Base-by-base conservation (phyloP, 2,888 invertebrate species). In the Lasiommata megera region DNA sequence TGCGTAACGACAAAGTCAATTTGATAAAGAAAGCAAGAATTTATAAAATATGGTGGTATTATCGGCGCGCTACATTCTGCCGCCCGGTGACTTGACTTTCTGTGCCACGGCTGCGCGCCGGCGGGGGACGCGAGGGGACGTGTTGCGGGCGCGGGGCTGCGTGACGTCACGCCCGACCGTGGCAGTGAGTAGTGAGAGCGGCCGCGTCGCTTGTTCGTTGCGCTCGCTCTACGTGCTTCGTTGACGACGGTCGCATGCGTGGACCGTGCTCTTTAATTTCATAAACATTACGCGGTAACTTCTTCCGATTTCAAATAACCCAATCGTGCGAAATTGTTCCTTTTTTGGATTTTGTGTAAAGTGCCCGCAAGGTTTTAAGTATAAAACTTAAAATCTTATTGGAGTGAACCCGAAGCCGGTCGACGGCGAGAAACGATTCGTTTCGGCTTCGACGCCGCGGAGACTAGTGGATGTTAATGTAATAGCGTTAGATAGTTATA, bases 171-270 rank as follows among this genome's bases (percentile, higher is more conserved):
- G 76, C 70, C 74, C 88, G 90, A 88, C 90, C 91, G 88, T 90
- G 91, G 88, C 90, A 89, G 89, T 90, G 86, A 85, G 88, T 87
- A 89, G 88, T 90, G 86, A 85, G 87, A 87, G 88, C 86, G 83
- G 80, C 80, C 84, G 84, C 85, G 82, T 76, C 82, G 77, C 69
- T 74, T 76, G 85, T 77, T 87, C 80, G 34, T 34, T 34, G 34
- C 34, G 86, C 84, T 74, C 68, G 74, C 71, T 82, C 80, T 79
- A 82, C 75, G 83, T 87, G 86, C 85, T 88, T 78, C 82, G 86
- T 72, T 78, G 85, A 77, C 83, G 88, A 82, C 87, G 82, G 88
- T 86, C 89, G 89, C 84, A 83, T 82, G 80, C 82, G 83, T 78
- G 78, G 75, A 82, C 85, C 88, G 89, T 86, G 79, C 74, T 76